Percentiles rank a stretch among this genome's conserved stretches.
These are phyloP conservation scores for Poliocrania exsul DNA, from an alignment of 2,797 vertebrate genomes.

Conservation along the genomic window DNA sequence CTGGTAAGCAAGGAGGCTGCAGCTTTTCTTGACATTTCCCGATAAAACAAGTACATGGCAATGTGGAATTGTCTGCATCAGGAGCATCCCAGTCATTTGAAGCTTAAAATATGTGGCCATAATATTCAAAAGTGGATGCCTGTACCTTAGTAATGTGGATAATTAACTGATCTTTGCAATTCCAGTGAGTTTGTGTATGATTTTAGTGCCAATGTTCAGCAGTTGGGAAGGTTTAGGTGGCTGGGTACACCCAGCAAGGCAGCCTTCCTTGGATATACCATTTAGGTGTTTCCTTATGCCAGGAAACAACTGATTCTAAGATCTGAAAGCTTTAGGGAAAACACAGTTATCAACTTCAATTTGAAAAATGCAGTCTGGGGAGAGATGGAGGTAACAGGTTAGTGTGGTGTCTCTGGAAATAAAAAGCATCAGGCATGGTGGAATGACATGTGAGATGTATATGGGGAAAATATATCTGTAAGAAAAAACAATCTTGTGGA, in stretches of 20 bases:
- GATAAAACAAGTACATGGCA: neutral
- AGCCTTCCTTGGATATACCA: neutral
- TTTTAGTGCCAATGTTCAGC: neutral
- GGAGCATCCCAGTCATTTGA: neutral
- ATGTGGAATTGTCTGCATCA: neutral
- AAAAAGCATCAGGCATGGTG: constrained; percentile 18
- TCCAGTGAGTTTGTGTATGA: neutral
- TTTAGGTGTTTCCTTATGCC: neutral
- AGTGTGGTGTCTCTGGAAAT: neutral
- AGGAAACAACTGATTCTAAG: neutral
- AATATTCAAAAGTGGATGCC: neutral
- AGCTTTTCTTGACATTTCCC: neutral
- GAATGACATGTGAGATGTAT: neutral
- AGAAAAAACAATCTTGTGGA: constrained; percentile 51
- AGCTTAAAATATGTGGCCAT: neutral
- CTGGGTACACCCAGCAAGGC: neutral
- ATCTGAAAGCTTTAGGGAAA: neutral
- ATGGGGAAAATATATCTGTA: constrained; percentile 20
- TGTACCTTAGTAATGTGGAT: neutral
- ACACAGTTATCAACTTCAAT: neutral
- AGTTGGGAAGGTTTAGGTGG: neutral
- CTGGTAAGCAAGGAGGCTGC: neutral
- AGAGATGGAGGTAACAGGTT: neutral
- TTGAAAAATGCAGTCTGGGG: neutral
- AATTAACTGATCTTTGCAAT: neutral